phyloP scores from a whole-genome alignment of 2,113 vertebrate species.

The Corvus moneduloides region DNA sequence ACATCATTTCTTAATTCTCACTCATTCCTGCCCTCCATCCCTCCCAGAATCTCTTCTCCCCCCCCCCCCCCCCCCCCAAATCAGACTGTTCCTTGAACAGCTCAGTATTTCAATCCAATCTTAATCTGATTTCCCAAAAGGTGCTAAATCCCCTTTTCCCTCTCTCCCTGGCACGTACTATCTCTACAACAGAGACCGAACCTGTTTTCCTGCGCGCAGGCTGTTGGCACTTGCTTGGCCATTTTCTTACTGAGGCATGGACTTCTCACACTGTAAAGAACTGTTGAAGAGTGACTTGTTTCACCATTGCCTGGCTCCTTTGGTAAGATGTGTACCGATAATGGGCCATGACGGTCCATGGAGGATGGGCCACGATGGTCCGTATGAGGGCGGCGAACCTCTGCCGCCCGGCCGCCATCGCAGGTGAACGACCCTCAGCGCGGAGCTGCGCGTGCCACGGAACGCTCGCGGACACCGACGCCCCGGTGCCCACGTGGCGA shows the following conservation, averaged over 20 bases:
- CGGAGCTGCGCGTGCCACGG: accelerated
- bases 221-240: background rate
- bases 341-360: accelerated
- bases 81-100: background rate
- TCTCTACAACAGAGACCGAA: background rate
- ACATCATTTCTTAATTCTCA: background rate
- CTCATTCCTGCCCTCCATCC: background rate
- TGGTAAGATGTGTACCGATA: accelerated
- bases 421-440: accelerated
- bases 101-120: background rate
- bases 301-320: too few relatives aligned
- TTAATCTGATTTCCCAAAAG: background rate
- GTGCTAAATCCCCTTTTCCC: background rate
- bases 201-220: accelerated
- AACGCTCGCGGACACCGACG: accelerated
- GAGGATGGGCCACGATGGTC: accelerated
- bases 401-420: accelerated
- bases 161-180: background rate
- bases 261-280: background rate
- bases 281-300: background rate
- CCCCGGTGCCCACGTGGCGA: accelerated
- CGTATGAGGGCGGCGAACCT: accelerated
- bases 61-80: background rate
- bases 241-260: background rate
- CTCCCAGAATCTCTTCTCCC: background rate